phyloP scores from a whole-genome alignment of 2,888 invertebrate genomes.

The Octodonta nipae region DNA sequence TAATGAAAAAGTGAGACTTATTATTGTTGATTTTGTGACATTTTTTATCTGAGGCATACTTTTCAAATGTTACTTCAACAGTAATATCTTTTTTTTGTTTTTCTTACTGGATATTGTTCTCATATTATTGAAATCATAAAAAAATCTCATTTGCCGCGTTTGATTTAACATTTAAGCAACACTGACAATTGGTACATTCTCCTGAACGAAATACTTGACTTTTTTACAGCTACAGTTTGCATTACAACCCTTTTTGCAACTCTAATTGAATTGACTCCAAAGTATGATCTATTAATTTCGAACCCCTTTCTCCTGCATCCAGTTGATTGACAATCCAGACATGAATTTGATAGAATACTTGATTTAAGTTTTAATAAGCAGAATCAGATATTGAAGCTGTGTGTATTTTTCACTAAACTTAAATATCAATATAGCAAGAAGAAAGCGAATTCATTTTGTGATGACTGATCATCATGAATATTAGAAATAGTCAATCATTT shows the following conservation, averaged over 20 bases:
- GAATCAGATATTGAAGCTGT: constrained; percentile 1
- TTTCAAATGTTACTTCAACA: constrained; percentile 3
- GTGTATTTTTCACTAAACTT: no score
- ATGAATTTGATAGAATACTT: background rate
- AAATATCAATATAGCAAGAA: background rate
- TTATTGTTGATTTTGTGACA: constrained; percentile 2
- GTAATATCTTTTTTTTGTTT: constrained; percentile 2
- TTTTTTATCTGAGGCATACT: constrained; percentile 2
- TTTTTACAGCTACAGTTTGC: constrained; percentile 1
- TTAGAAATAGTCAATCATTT: no score
- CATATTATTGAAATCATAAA: background rate
- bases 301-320: background rate
- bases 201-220: constrained; percentile 2
- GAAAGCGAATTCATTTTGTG: background rate
- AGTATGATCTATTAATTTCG: background rate
- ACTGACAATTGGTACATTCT: constrained; percentile 4
- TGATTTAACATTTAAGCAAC: constrained; percentile 4
- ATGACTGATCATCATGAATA: no score
- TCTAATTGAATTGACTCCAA: background rate
- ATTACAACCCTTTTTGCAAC: constrained; percentile 1
- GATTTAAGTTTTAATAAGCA: background rate
- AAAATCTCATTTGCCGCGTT: background rate
- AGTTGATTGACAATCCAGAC: background rate
- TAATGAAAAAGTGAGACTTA: constrained; percentile 2
- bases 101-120: constrained; percentile 2